phyloP scores from a whole-genome alignment of 2,113 vertebrate genomes.

The Sterrhoptilus dennistouni region DNA sequence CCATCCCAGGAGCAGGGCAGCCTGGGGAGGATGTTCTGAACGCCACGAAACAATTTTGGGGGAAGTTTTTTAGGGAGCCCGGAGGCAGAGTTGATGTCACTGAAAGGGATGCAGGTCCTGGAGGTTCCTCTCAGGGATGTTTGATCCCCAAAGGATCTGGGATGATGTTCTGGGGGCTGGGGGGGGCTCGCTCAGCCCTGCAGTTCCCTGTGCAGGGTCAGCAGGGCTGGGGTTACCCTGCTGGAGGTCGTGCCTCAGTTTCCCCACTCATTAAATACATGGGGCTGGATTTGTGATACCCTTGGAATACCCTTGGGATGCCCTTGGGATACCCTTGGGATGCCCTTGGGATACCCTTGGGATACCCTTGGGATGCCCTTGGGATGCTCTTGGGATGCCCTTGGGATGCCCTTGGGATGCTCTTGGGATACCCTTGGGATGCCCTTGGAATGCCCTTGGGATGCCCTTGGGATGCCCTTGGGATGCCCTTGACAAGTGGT shows the following conservation, averaged over 20 bases:
- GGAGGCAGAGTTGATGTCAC: background rate
- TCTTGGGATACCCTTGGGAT: background rate
- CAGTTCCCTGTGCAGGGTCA: fast-evolving
- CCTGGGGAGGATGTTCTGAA: background rate
- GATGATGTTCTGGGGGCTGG: background rate
- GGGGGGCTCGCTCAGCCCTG: fast-evolving
- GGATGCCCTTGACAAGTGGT: fast-evolving
- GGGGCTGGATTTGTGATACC: background rate
- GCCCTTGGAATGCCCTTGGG: no score
- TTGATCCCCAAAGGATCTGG: fast-evolving
- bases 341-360: background rate
- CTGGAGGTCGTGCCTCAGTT: background rate
- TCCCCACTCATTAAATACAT: background rate
- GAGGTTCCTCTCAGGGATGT: background rate
- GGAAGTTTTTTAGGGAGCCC: background rate
- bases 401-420: background rate
- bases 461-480: background rate
- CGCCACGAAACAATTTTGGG: fast-evolving
- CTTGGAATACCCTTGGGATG: background rate
- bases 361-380: background rate
- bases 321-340: background rate
- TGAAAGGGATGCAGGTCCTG: fast-evolving
- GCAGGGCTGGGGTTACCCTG: fast-evolving
- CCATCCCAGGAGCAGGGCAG: background rate
- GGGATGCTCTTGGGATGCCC: background rate